Evolutionary conservation across 2,888 invertebrate genomes (phyloP), one percentile per base, ranked within the genome.

Genomic region (Ophonus ardosiacus): DNA sequence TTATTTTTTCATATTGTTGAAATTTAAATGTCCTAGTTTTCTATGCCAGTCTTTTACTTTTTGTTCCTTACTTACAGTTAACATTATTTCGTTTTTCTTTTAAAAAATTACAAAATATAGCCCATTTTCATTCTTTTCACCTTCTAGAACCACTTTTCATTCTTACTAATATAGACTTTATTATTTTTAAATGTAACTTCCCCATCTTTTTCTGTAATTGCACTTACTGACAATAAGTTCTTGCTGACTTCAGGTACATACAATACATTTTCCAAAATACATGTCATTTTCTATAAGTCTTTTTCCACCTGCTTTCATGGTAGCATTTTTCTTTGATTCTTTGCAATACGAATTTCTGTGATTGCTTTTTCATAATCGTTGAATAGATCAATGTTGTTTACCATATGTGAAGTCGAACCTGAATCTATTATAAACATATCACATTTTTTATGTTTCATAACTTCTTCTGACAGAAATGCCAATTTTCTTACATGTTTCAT

Each of bases 11-110:
- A 57, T 3, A 1, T 6, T 51, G 8, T n/a, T 57, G 0, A 57
- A 1, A n/a, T 57, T 17, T 15, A n/a, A 15, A 57, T 15, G 57
- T 13, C 51, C 51, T n/a, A 51, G 8, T 51, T 17, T n/a, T 17
- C 13, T n/a, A n/a, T 57, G 57, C 57, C 57, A 57, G 17, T 57
- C 17, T 57, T 15, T 57, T n/a, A 57, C 17, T 57, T 57, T 17
- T 57, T 57, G 13, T 15, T 17, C 84, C 78, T 18, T 86, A 79
- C 81, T 79, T 85, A 81, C 78, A 59, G 24, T 86, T 85, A 84
- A 31, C 1, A 21, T 18, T 7, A 0, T 3, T 43, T 43, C 10
- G 2, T 65, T 65, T 8, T 21, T 21, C 7, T 65, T 65, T 65
- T 1, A 17, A 8, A 65, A 18, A 18, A 7, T 65, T 65, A 65